Percentiles rank a stretch among this genome's conserved stretches.
These are phyloP conservation scores for Bradypodion pumilum DNA, from an alignment of 2,797 vertebrate species.

Conservation along the genomic window DNA sequence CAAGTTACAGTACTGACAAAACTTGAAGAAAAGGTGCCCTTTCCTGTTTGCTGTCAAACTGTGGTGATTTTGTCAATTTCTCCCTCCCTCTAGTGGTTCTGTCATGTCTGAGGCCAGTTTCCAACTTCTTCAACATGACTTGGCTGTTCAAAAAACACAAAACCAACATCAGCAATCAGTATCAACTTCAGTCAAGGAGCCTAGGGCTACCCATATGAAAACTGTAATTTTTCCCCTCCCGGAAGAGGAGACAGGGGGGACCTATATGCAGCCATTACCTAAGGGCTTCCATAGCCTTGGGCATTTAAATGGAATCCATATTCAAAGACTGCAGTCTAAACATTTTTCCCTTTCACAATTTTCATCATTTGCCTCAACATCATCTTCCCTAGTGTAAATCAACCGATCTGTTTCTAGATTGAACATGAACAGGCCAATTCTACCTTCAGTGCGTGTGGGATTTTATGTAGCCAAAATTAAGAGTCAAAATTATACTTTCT, in stretches of 20 bases:
- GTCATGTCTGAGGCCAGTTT: slow-evolving; percentile 62
- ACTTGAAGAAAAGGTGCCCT: slow-evolving; percentile 64
- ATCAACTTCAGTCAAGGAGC: slow-evolving; percentile 65
- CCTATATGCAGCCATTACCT: slow-evolving; percentile 62
- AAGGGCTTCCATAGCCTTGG: slow-evolving; percentile 70
- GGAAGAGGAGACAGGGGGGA: slow-evolving; percentile 56
- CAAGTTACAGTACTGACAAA: slow-evolving; percentile 62
- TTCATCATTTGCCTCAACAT: slow-evolving; percentile 64
- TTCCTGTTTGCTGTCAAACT: slow-evolving; percentile 42
- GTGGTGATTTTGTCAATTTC: slow-evolving; percentile 20
- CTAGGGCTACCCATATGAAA: slow-evolving; percentile 65
- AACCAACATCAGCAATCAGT: slow-evolving; percentile 59
- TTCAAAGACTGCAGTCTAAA: slow-evolving; percentile 64
- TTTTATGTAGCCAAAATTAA: slow-evolving; percentile 66
- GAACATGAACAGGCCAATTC: slow-evolving; percentile 65
- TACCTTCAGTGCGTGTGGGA: slow-evolving; percentile 51
- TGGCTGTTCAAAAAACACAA: slow-evolving; percentile 64
- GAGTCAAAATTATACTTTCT: slow-evolving; percentile 53
- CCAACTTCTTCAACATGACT: slow-evolving; percentile 65
- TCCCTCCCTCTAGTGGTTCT: slow-evolving; percentile 54
- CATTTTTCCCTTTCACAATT: slow-evolving; percentile 59
- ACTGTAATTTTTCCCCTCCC: slow-evolving; percentile 39
- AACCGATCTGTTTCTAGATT: slow-evolving; percentile 62
- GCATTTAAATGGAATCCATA: slow-evolving; percentile 60
- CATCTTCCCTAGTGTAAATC: slow-evolving; percentile 61